Conservation (phyloP, 2,797 vertebrate species). For the Chrysocyon brachyurus region DNA sequence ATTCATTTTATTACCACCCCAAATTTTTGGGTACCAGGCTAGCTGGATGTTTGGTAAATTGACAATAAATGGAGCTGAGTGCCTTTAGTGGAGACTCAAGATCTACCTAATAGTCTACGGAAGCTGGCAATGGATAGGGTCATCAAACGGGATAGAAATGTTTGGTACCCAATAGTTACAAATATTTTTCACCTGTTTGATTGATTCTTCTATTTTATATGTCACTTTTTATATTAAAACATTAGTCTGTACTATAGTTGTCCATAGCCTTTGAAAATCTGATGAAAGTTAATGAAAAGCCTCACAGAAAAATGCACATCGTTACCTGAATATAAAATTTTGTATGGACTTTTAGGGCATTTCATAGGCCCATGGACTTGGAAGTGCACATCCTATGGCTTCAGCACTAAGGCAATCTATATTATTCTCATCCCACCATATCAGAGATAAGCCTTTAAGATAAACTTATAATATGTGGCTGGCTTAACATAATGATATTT, state of each 20-base stretch:
- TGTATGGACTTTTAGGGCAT: neutral
- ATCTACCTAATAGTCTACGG: neutral
- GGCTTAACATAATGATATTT: neutral
- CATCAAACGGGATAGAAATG: neutral
- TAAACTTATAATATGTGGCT: conserved; percentile 26
- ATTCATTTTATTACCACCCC: neutral
- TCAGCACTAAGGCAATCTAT: neutral
- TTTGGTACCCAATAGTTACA: neutral
- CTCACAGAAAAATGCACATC: neutral
- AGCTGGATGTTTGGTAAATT: neutral
- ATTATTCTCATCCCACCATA: neutral
- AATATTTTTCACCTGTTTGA: neutral
- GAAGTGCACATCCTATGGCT: neutral
- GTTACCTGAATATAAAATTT: neutral
- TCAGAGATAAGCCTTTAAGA: neutral
- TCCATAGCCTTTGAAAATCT: neutral
- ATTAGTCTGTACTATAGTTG: neutral
- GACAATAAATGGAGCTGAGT: neutral
- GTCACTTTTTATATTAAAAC: conserved; percentile 27
- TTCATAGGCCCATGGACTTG: neutral
- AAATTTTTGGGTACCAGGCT: neutral
- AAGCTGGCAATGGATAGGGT: neutral
- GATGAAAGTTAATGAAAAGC: neutral
- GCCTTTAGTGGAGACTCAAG: neutral
- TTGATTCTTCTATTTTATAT: neutral